Evolutionary conservation across 2,113 vertebrate species (phyloP).

Genomic region (Proteles cristata): DNA sequence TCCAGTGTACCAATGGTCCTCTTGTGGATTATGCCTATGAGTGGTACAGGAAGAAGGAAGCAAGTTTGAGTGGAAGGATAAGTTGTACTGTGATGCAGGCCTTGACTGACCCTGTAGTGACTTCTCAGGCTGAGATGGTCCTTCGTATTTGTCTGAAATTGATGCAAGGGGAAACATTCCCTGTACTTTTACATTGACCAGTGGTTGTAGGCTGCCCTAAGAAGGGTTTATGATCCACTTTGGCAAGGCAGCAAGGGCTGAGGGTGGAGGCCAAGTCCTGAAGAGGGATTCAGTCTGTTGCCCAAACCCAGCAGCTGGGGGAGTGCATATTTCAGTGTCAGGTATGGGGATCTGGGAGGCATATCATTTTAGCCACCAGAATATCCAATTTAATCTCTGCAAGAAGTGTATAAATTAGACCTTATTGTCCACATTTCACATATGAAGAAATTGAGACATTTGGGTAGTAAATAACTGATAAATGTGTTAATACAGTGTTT

Average conservation of each 20-base stretch:
- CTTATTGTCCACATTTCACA: too few relatives aligned
- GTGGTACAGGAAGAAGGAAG: not conserved
- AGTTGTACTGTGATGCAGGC: not conserved
- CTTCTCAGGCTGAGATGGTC: not conserved
- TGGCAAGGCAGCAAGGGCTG: not conserved
- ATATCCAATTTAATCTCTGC: too few relatives aligned
- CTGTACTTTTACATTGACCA: not conserved
- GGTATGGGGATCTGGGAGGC: too few relatives aligned
- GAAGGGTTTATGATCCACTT: not conserved
- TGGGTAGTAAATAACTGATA: too few relatives aligned
- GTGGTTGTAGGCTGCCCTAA: too few relatives aligned
- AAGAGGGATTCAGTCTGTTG: not conserved
- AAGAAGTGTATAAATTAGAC: too few relatives aligned
- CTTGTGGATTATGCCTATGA: not conserved
- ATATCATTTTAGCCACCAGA: too few relatives aligned
- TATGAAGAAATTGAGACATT: too few relatives aligned
- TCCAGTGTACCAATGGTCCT: not conserved
- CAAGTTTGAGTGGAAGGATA: not conserved
- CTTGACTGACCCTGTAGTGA: not conserved
- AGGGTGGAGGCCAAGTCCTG: not conserved
- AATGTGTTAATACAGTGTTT: too few relatives aligned
- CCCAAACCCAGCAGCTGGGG: not conserved
- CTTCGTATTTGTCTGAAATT: not conserved
- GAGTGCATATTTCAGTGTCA: too few relatives aligned
- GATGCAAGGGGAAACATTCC: not conserved